Evolutionary conservation across 2,888 invertebrate genomes (phyloP).

Genomic region (Spisula subtruncata): DNA sequence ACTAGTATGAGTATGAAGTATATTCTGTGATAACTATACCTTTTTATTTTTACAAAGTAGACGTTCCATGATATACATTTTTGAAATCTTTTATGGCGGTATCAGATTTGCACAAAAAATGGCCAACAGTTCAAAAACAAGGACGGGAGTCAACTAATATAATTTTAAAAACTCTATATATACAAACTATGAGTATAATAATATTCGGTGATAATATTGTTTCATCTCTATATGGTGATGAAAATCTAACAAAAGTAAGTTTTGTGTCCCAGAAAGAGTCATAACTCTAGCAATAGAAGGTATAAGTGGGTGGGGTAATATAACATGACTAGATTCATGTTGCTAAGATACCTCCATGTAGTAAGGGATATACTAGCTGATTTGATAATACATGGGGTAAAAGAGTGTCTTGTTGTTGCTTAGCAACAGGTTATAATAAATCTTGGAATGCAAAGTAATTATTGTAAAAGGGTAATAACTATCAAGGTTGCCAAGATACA

Average conservation of each 20-base stretch:
- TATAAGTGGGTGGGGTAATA: background rate
- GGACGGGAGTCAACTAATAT: no score
- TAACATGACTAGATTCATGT: conserved; percentile 1
- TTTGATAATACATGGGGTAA: background rate
- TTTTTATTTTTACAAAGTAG: no score
- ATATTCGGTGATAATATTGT: background rate
- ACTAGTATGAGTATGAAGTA: background rate
- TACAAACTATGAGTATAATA: conserved; percentile 16
- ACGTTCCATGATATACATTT: no score
- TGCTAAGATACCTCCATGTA: conserved; percentile 6
- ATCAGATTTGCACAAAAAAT: no score
- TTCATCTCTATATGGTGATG: background rate
- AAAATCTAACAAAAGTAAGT: no score
- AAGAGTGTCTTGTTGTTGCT: background rate
- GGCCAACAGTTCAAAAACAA: no score
- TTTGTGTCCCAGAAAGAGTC: no score
- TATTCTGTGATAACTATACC: background rate
- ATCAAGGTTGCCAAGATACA: no score
- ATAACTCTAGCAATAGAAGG: background rate
- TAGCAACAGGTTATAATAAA: background rate
- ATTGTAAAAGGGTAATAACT: background rate
- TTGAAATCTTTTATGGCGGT: no score
- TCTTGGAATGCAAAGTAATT: background rate
- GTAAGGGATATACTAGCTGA: background rate
- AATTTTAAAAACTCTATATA: no score